These are phyloP conservation scores for Triplophysa rosa DNA, from an alignment of 2,113 vertebrate species.

Conservation along the genomic window DNA sequence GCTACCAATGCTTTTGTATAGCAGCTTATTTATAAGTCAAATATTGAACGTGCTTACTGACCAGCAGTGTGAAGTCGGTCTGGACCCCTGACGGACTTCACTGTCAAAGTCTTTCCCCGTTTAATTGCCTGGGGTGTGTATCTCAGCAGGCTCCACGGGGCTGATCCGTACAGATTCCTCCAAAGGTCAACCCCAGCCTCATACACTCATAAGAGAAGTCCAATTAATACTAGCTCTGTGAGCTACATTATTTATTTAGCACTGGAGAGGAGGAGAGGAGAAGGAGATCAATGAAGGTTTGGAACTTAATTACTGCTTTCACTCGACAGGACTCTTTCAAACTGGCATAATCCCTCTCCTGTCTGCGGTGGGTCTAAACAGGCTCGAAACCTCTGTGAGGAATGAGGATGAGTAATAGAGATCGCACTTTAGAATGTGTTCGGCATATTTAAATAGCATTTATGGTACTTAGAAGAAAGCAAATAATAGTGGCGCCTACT, in stretches of 20 bases:
- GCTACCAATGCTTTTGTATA: no score
- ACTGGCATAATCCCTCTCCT: constrained; percentile 57
- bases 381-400: constrained; percentile 38
- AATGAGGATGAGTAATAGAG: constrained; percentile 22
- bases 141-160: constrained; percentile 62
- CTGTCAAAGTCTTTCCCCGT: constrained; percentile 46
- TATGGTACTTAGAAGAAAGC: not conserved
- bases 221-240: constrained; percentile 71
- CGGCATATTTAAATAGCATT: not conserved
- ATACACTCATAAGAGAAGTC: constrained; percentile 67
- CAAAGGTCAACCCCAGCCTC: constrained; percentile 70
- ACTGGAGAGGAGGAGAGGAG: constrained; percentile 59
- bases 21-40: constrained; percentile 17
- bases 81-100: constrained; percentile 24
- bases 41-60: constrained; percentile 14
- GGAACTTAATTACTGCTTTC: constrained; percentile 73
- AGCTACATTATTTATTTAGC: constrained; percentile 73
- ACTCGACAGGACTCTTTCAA: constrained; percentile 64
- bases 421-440: constrained; percentile 1
- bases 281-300: constrained; percentile 73
- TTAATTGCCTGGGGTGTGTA: constrained; percentile 58
- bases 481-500: not conserved
- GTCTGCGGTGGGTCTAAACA: constrained; percentile 44
- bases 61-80: not conserved
- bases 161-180: constrained; percentile 55